These are phyloP conservation scores for Andricus curvator DNA, from an alignment of 2,888 invertebrate genomes.

Conservation along the genomic window DNA sequence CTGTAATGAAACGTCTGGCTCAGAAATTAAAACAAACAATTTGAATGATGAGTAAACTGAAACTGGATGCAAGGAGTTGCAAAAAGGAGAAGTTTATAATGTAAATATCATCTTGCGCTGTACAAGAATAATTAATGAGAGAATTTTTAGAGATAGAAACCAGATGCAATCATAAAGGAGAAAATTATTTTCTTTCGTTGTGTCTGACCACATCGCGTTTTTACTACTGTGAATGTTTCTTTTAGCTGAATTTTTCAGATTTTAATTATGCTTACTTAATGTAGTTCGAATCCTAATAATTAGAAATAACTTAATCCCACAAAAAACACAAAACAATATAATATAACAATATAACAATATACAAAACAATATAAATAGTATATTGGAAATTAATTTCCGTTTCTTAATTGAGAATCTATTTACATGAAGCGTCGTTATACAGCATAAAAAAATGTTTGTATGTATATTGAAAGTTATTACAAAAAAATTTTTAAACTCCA, in stretches of 20 bases:
- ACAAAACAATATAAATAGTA: too few relatives aligned
- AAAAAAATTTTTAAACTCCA: too few relatives aligned
- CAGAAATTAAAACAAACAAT: conserved; percentile 25
- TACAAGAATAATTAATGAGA: conserved; percentile 10
- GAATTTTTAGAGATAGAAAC: background rate
- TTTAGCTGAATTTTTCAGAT: background rate
- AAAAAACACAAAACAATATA: too few relatives aligned
- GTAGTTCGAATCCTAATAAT: too few relatives aligned
- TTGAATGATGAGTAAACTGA: background rate
- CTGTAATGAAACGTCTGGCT: background rate
- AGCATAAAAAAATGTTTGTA: too few relatives aligned
- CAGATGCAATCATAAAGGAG: background rate
- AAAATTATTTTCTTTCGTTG: background rate
- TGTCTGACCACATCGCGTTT: conserved; percentile 6
- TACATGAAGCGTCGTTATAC: too few relatives aligned
- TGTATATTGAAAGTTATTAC: too few relatives aligned
- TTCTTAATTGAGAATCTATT: too few relatives aligned
- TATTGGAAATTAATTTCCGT: too few relatives aligned
- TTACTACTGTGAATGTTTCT: background rate
- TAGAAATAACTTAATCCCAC: too few relatives aligned
- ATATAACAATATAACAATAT: too few relatives aligned
- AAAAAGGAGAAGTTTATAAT: background rate
- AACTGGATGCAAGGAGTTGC: background rate
- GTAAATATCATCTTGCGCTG: conserved; percentile 21
- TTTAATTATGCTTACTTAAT: background rate